These are phyloP conservation scores for Atherix ibis DNA, from an alignment of 2,888 invertebrate genomes.

Conservation along the genomic window DNA sequence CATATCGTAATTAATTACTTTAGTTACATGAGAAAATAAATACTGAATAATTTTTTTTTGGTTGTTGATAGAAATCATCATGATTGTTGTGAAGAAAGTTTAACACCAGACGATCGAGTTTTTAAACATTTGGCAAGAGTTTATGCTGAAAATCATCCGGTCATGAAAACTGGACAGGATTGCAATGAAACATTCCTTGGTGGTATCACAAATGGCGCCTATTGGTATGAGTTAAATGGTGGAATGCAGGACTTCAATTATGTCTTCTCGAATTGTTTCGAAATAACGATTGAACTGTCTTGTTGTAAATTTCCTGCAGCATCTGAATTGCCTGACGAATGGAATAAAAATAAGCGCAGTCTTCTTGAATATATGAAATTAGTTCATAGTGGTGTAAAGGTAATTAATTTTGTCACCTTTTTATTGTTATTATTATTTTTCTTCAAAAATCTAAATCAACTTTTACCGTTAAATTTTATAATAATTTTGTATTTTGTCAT, in stretches of 20 bases:
- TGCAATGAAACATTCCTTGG: slow-evolving; percentile 59
- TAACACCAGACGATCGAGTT: slow-evolving; percentile 64
- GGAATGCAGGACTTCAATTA: slow-evolving; percentile 99
- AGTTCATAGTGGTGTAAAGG: slow-evolving; percentile 54
- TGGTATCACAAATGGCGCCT: slow-evolving; percentile 84
- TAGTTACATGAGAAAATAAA: too few species aligned
- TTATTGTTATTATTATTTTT: background rate
- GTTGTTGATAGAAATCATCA: slow-evolving; percentile 30
- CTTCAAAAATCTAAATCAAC: too few species aligned
- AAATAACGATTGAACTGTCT: slow-evolving; percentile 90
- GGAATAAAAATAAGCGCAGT: slow-evolving; percentile 75
- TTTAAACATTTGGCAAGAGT: slow-evolving; percentile 62
- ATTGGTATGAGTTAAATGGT: slow-evolving; percentile 79
- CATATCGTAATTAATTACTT: too few species aligned
- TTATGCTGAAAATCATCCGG: slow-evolving; percentile 57
- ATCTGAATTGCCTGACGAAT: slow-evolving; percentile 53
- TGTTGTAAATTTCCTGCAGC: slow-evolving; percentile 87
- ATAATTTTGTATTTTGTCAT: background rate
- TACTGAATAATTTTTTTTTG: slow-evolving; percentile 1
- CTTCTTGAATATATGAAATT: slow-evolving; percentile 74
- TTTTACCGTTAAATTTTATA: background rate
- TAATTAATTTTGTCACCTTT: slow-evolving; percentile 4
- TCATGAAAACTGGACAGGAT: slow-evolving; percentile 59
- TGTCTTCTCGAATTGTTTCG: slow-evolving; percentile 84
- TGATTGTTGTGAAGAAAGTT: slow-evolving; percentile 55